Evolutionary conservation across 2,797 vertebrate species (phyloP), one percentile per base, ranked within the genome.

Genomic region (Acipenser oxyrinchus): DNA sequence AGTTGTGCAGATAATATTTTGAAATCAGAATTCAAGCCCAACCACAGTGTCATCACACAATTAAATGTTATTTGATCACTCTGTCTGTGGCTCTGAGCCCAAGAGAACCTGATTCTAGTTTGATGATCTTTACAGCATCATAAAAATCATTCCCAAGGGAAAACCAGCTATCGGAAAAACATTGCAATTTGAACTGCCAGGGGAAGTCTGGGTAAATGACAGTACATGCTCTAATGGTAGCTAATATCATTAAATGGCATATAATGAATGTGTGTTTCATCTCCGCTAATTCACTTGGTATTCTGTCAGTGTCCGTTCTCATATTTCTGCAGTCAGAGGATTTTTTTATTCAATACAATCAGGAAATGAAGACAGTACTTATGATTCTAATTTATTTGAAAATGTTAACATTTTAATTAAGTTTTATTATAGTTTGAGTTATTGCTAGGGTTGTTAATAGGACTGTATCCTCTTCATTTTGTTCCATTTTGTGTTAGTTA

Each of bases 31-130:
- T 87, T 86, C 79, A 79, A 78, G 71, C 70, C 76, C 71, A 82
- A 81, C 72, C 64, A 69, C 68, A 71, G 70, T 81, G 78, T 83
- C 75, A 84, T 78, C 69, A 70, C 79, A 77, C 81, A 87, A 85
- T 86, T 89, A 88, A 85, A 77, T 78, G 78, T 76, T 87, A 84
- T 82, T 87, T 85, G 83, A 85, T 86, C 81, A 77, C 83, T 78
- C 65, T 82, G 74, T 83, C 77, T 84, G 79, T 78, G 81, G 73
- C 80, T 88, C 80, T 85, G 83, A 80, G 87, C 81, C 77, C 1
- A 72, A 72, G 74, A 78, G 69, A 79, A 82, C 74, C 78, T 0
- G 3, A 76, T 74, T 82, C 76, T 80, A 73, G 75, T 1, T 69
- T 77, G 74, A 79, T 78, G 75, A 80, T 82, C 81, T 87, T 88